Evolutionary conservation across 2,888 invertebrate species (phyloP).

Genomic region (Polietes domitor): DNA sequence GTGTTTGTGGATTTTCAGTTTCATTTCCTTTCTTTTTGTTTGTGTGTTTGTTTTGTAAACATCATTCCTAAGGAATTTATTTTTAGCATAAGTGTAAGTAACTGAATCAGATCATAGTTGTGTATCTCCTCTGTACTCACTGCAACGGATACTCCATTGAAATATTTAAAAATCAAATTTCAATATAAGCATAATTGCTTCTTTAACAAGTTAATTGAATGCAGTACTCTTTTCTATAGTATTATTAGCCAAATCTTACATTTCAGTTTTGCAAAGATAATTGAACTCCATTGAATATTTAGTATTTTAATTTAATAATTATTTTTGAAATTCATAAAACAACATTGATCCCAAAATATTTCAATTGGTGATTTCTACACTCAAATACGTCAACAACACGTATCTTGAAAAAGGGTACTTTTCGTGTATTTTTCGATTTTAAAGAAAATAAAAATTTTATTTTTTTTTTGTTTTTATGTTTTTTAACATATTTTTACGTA

Average conservation of each 20-base stretch:
- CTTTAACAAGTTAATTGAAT: conserved; percentile 32
- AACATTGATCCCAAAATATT: too few species aligned
- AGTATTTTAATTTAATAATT: conserved; percentile 10
- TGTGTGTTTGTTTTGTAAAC: conserved; percentile 51
- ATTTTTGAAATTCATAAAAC: too few species aligned
- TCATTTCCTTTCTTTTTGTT: conserved; percentile 36
- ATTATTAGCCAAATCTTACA: conserved; percentile 39
- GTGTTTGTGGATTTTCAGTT: conserved; percentile 29
- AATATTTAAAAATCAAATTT: not conserved
- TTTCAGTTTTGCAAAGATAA: conserved; percentile 30
- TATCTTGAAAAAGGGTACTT: too few species aligned
- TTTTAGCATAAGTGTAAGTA: conserved; percentile 63
- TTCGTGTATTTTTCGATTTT: too few species aligned
- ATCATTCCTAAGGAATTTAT: conserved; percentile 48
- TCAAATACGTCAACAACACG: too few species aligned
- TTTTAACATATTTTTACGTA: too few species aligned
- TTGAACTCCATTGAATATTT: conserved; percentile 31
- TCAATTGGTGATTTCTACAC: too few species aligned
- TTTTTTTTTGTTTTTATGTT: too few species aligned
- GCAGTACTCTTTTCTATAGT: conserved; percentile 18
- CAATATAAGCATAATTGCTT: not conserved
- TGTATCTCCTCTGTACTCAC: not conserved
- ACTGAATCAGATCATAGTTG: not conserved
- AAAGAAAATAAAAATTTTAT: too few species aligned
- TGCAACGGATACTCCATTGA: not conserved